Base-by-base conservation (phyloP, 92 coral and sea anemone species). In the Parazoanthus darwini region DNA sequence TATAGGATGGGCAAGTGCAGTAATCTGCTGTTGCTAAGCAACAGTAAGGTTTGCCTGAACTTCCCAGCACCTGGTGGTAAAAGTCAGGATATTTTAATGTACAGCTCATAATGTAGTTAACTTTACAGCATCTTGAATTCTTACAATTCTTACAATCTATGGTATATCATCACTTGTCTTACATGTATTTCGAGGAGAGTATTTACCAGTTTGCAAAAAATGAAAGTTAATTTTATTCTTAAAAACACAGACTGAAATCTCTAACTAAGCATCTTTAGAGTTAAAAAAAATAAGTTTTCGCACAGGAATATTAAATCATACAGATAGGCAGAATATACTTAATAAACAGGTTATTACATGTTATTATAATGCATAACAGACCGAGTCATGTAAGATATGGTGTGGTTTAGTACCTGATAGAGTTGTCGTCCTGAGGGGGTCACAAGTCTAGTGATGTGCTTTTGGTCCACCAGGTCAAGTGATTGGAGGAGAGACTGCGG, bases 1-100 rank as follows among this genome's bases (percentile, higher is more conserved):
- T 97, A 82, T 94, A 97, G 6, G 99, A 95, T 25, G 97, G 99
- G 73, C 99, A 97, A 33, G 99, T 94, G 72, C 99, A 97, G 86
- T 90, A 97, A 63, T 93, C 95, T 33, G 94, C 86, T 58, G 91
- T 88, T 58, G 92, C 87, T 46, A 97, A 91, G 85, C 98, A 97
- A 79, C 90, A 94, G 72, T 97, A 97, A 37, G 91, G 79, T 79
- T 92, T 94, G 50, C 96, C 98, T 42, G 99, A 93, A 86, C 98
- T 95, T 42, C 99, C 99, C 44, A 88, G 81, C 35, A 97, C 99
- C 99, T 97, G 58, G 66, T 82, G 77, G 46, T 18, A 36, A 78
- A 63, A 59, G 42, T 50, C 35, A 0, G 43, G 7, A 33, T 54
- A 7, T 29, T 42, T 51, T 54, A 63, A 63, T 6, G 6, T 2